Evolutionary conservation across 1,140 invertebrate genomes (phyloP).

Genomic region (Lasioglossum albipes): DNA sequence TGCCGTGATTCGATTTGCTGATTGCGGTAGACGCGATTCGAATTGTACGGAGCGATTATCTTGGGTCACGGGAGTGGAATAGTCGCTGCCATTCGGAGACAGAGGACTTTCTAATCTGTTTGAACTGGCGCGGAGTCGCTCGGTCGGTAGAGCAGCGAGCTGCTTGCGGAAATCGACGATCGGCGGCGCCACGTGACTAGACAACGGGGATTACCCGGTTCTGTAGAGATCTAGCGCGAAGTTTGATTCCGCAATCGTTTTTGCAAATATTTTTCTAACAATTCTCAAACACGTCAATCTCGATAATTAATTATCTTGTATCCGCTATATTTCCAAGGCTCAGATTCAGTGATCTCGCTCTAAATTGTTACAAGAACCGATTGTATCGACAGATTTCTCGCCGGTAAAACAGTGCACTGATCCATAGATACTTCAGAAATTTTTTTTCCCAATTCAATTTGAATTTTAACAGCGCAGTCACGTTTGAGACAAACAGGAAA

Average conservation of each 20-base stretch:
- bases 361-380: not conserved
- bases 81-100: constrained; percentile 18
- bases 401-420: constrained; percentile 23
- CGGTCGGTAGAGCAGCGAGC: constrained; percentile 29
- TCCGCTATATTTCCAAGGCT: not conserved
- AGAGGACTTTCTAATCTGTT: not conserved
- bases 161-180: not conserved
- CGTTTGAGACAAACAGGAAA: not conserved
- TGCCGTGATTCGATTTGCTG: constrained; percentile 18
- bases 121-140: constrained; percentile 31
- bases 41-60: not conserved
- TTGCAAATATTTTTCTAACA: not conserved
- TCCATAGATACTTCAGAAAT: not conserved
- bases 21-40: constrained; percentile 34
- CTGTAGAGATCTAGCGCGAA: not conserved
- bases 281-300: not conserved
- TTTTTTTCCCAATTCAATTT: not conserved
- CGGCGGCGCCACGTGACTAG: constrained; percentile 47
- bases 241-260: not conserved
- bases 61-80: constrained; percentile 21
- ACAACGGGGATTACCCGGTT: constrained; percentile 39
- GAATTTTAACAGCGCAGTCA: too few relatives aligned
- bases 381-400: constrained; percentile 34
- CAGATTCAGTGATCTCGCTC: not conserved
- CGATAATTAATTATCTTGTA: not conserved